Evolutionary conservation across 1,140 invertebrate species (phyloP).

Genomic region (Megathymus violae): DNA sequence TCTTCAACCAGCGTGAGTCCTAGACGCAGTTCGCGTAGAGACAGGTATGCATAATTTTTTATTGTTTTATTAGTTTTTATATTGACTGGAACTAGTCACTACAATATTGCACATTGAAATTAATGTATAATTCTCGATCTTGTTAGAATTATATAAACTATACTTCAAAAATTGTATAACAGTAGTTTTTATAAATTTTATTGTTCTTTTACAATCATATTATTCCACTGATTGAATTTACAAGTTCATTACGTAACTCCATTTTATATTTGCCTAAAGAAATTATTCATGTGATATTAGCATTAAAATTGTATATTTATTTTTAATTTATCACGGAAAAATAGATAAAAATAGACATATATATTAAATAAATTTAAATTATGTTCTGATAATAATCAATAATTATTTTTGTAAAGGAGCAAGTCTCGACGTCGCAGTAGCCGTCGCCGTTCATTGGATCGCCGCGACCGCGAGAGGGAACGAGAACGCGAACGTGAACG

Average conservation of each 20-base stretch:
- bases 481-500: constrained; percentile 75
- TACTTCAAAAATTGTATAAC: too few relatives aligned
- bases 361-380: too few relatives aligned
- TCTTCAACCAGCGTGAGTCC: constrained; percentile 87
- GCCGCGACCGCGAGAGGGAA: constrained; percentile 76
- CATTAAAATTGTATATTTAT: constrained; percentile 10
- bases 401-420: constrained; percentile 52
- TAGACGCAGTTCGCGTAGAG: constrained; percentile 74
- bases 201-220: not conserved
- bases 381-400: not conserved
- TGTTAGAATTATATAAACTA: too few relatives aligned
- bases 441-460: constrained; percentile 75
- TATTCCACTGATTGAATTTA: not conserved
- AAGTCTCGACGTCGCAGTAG: constrained; percentile 73
- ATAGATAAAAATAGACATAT: too few relatives aligned
- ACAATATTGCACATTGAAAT: too few relatives aligned
- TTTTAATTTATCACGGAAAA: not conserved
- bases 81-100: too few relatives aligned
- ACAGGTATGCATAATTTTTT: constrained; percentile 75
- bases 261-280: too few relatives aligned
- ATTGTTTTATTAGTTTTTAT: constrained; percentile 6
- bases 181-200: too few relatives aligned
- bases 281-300: too few relatives aligned
- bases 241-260: too few relatives aligned
- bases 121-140: too few relatives aligned